Conservation (phyloP, 2,888 invertebrate species). For the Philereme transversata region DNA sequence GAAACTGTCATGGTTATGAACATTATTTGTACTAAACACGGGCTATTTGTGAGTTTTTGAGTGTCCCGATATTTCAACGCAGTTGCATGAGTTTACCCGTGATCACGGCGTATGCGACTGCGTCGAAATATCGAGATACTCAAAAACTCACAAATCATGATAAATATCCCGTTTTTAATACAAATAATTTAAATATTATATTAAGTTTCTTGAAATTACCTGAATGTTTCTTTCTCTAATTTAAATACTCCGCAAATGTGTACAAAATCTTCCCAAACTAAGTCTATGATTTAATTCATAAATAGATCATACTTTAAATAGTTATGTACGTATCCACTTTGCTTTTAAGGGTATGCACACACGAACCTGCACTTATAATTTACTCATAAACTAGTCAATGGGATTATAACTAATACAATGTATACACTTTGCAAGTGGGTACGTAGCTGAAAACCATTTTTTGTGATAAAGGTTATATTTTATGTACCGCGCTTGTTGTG, state of each 20-base stretch:
- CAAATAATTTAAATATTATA: background rate
- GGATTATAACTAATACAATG: conserved; percentile 18
- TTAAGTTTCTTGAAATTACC: too few relatives aligned
- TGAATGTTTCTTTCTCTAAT: background rate
- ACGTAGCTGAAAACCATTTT: conserved; percentile 30
- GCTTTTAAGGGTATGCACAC: conserved; percentile 10
- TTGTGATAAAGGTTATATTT: conserved; percentile 38
- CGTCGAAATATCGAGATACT: too few relatives aligned
- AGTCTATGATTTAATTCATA: conserved; percentile 14
- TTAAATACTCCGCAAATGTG: conserved; percentile 9
- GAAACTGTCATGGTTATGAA: too few relatives aligned
- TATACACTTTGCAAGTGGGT: conserved; percentile 27
- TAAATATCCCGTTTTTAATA: too few relatives aligned
- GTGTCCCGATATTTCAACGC: too few relatives aligned
- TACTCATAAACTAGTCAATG: conserved; percentile 31
- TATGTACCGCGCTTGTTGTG: conserved; percentile 47
- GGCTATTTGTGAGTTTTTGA: too few relatives aligned
- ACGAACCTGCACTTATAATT: conserved; percentile 24
- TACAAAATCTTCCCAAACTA: conserved; percentile 15
- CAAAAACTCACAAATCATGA: too few relatives aligned
- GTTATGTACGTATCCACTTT: conserved; percentile 29
- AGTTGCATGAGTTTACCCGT: too few relatives aligned
- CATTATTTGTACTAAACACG: too few relatives aligned
- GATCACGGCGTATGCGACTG: too few relatives aligned
- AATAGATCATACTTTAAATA: conserved; percentile 12